A percentile compares a stretch with the other conserved stretches of the same genome.
These are phyloP conservation scores for Drosophila sechellia DNA, from an alignment of 1,140 invertebrate genomes.

Conservation along the genomic window DNA sequence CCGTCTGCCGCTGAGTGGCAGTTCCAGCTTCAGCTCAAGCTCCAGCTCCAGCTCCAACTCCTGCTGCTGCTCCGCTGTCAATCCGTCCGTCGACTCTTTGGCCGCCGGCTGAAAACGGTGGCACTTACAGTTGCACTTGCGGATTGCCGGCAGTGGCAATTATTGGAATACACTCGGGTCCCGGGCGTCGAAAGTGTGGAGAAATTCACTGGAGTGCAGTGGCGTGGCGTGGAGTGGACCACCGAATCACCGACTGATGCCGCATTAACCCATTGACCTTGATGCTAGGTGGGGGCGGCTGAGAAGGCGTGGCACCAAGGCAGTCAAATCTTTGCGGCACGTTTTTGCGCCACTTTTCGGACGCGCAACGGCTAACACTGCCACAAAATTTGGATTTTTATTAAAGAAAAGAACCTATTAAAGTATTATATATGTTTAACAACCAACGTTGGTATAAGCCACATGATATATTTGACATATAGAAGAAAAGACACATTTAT, in stretches of 20 bases:
- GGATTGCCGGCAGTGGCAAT: conserved; percentile 69
- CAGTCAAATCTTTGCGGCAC: conserved; percentile 41
- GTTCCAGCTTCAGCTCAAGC: conserved; percentile 50
- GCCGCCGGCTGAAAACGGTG: conserved; percentile 67
- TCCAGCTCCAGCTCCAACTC: conserved; percentile 24
- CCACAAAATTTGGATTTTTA: neutral
- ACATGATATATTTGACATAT: no score
- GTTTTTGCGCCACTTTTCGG: conserved; percentile 66
- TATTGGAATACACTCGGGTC: conserved; percentile 65
- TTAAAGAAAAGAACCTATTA: no score
- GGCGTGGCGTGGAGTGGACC: conserved; percentile 21
- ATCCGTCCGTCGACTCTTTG: conserved; percentile 43
- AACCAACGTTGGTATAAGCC: no score
- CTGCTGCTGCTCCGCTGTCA: conserved; percentile 48
- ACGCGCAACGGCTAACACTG: neutral
- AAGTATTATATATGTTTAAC: no score
- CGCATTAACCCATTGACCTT: conserved; percentile 80
- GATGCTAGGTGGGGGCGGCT: conserved; percentile 46
- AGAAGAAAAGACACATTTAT: no score
- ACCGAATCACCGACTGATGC: conserved; percentile 30
- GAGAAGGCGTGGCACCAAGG: conserved; percentile 28
- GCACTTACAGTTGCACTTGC: conserved; percentile 82
- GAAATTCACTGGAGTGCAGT: neutral
- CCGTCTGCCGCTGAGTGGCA: conserved; percentile 70
- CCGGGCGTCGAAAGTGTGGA: conserved; percentile 16